A percentile compares a stretch with the other conserved stretches of the same genome.
Conservation (phyloP, 2,797 vertebrate genomes). For the Gambelia wislizenii region DNA sequence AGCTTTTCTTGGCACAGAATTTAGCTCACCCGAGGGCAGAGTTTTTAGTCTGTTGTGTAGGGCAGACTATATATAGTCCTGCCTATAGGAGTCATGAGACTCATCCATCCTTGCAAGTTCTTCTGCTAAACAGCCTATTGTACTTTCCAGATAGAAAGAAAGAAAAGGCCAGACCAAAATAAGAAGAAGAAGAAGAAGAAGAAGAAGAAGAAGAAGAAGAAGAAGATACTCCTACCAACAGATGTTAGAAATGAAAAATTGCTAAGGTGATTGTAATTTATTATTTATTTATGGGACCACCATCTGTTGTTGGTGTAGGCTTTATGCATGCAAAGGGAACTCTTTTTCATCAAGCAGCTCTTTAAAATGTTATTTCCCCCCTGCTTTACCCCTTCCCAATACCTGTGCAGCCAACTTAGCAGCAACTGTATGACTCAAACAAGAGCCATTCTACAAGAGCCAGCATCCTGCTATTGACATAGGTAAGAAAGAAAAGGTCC, state of each 20-base stretch:
- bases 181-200: too few species aligned
- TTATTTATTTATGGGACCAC: slow-evolving; percentile 41
- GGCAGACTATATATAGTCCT: neutral
- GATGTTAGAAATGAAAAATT: slow-evolving; percentile 37
- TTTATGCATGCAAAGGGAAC: neutral
- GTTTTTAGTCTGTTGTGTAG: neutral
- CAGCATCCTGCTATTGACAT: too few species aligned
- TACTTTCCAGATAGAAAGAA: neutral
- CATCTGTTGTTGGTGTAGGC: slow-evolving; percentile 29
- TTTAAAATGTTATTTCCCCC: neutral
- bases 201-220: too few species aligned
- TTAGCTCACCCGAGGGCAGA: neutral
- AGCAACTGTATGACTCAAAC: neutral
- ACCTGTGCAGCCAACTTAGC: neutral
- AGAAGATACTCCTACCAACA: slow-evolving; percentile 4
- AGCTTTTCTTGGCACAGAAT: neutral
- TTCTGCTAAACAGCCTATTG: neutral
- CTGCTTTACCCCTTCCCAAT: neutral
- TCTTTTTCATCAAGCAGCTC: neutral
- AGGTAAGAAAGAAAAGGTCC: too few species aligned
- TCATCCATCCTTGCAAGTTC: neutral
- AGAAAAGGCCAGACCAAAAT: neutral
- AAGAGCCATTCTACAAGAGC: too few species aligned
- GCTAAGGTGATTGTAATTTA: slow-evolving; percentile 30
- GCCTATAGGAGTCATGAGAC: neutral